A percentile compares a stretch with the other conserved stretches of the same genome.
Evolutionary conservation across 2,888 invertebrate genomes (phyloP).

Genomic region (Limnephilus auricula): DNA sequence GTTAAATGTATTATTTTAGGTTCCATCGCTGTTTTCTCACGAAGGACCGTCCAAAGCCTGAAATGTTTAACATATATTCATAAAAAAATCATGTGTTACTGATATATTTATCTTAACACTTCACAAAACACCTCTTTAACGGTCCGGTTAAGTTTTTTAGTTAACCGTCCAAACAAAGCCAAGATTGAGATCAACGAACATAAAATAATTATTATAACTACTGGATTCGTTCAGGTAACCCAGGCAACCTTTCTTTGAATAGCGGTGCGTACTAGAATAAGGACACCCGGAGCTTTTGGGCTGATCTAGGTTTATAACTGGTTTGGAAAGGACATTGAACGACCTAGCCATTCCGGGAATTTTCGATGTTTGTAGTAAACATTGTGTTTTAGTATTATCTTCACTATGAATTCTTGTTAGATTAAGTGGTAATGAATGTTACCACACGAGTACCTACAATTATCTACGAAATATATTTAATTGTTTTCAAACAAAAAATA

Average conservation of each 20-base stretch:
- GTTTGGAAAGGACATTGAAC: slow-evolving; percentile 65
- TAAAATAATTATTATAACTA: not conserved
- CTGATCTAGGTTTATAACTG: slow-evolving; percentile 56
- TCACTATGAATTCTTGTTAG: not conserved
- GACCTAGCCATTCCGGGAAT: slow-evolving; percentile 57
- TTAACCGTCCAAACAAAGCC: slow-evolving; percentile 30
- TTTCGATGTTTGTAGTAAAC: not conserved
- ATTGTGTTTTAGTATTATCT: not conserved
- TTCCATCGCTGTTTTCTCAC: not conserved
- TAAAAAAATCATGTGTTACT: not conserved
- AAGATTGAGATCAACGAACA: not conserved
- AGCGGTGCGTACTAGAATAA: slow-evolving; percentile 39
- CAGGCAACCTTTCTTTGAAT: not conserved
- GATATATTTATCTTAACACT: not conserved
- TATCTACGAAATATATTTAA: no score
- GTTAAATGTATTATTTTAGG: not conserved
- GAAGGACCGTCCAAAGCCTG: not conserved
- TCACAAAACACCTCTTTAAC: slow-evolving; percentile 17
- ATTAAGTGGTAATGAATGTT: not conserved
- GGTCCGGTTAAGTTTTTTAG: slow-evolving; percentile 7
- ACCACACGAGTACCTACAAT: not conserved
- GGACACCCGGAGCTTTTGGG: slow-evolving; percentile 44
- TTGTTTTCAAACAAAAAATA: no score
- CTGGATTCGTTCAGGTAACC: not conserved
- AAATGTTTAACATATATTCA: not conserved